Conservation (phyloP, 1,140 invertebrate genomes). For the Dufourea novaeangliae region DNA sequence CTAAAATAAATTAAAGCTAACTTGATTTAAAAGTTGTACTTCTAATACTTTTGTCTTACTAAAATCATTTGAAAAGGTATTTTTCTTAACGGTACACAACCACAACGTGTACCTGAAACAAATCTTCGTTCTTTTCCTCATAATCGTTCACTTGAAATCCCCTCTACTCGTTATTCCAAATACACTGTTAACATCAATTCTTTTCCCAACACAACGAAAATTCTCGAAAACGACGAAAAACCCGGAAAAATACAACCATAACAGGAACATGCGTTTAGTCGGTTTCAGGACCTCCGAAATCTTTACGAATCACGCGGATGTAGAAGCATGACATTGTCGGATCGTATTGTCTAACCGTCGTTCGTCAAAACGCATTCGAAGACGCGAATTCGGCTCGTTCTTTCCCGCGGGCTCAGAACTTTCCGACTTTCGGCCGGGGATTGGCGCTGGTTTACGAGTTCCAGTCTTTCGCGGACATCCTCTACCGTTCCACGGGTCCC, state of each 20-base stretch:
- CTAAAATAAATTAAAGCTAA: too few species aligned
- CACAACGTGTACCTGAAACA: too few species aligned
- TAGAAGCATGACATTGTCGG: not conserved
- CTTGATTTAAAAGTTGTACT: too few species aligned
- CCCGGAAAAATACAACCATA: slow-evolving; percentile 17
- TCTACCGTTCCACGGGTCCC: slow-evolving; percentile 53
- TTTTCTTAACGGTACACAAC: too few species aligned
- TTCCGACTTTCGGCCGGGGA: slow-evolving; percentile 44
- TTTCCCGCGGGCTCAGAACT: slow-evolving; percentile 57
- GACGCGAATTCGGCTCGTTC: slow-evolving; percentile 25
- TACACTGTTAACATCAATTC: too few species aligned
- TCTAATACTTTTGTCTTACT: too few species aligned
- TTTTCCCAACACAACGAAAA: too few species aligned
- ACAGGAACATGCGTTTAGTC: not conserved
- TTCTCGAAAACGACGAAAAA: too few species aligned
- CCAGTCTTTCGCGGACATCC: slow-evolving; percentile 73
- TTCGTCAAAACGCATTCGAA: slow-evolving; percentile 60
- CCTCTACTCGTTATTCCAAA: too few species aligned
- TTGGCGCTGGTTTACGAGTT: slow-evolving; percentile 71
- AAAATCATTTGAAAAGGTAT: too few species aligned
- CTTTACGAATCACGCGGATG: not conserved
- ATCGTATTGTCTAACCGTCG: slow-evolving; percentile 10
- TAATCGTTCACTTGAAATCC: too few species aligned
- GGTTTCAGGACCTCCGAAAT: slow-evolving; percentile 3
- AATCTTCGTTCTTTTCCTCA: too few species aligned